Base-by-base conservation (phyloP, 2,888 invertebrate species). In the Leptarthrus brevirostris region DNA sequence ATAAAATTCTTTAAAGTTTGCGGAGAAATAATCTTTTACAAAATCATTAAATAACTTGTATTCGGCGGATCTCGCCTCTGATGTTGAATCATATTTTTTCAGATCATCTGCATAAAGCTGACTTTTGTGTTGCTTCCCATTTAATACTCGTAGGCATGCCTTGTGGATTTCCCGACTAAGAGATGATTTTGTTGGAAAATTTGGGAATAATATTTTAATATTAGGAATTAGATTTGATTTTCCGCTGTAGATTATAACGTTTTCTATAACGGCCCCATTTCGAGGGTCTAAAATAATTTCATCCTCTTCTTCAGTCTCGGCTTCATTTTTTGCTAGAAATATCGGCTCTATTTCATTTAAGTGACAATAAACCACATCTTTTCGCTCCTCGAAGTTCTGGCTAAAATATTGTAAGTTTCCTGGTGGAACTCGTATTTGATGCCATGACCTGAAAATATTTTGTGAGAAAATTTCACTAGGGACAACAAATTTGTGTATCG, bases 361-460 rank as follows among this genome's bases (percentile, higher is more conserved):
- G n/a, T 66, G 66, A 6, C 49, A 49, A 16, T 26, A 66, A 8
- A 49, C 18, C 34, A 66, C 24, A 5, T 66, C 66, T 40, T 16
- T 61, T 12, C n/a, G 12, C n/a, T 61, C 61, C 6, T 4, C 20
- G 36, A 61, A 61, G 4, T 61, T 36, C 20, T 36, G 36, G 14
- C 18, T 61, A 22, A 61, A 61, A 20, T 40, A 61, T 22, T 40
- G 18, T 10, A 36, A 18, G 20, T 61, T 36, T 16, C 40, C 20
- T 36, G 61, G 40, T 20, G 61, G 36, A 8, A 20, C 20, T 34
- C 40, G 36, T 5, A 61, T 40, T 22, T 6, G 10, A 5, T 40
- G 18, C 61, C 61, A 61, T 18, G 61, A 61, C 61, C 61, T 61
- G 61, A 1, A n/a, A n/a, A n/a, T n/a, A n/a, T n/a, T n/a, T n/a